phyloP scores from a whole-genome alignment of 2,888 invertebrate species.

The Polia nebulosa region DNA sequence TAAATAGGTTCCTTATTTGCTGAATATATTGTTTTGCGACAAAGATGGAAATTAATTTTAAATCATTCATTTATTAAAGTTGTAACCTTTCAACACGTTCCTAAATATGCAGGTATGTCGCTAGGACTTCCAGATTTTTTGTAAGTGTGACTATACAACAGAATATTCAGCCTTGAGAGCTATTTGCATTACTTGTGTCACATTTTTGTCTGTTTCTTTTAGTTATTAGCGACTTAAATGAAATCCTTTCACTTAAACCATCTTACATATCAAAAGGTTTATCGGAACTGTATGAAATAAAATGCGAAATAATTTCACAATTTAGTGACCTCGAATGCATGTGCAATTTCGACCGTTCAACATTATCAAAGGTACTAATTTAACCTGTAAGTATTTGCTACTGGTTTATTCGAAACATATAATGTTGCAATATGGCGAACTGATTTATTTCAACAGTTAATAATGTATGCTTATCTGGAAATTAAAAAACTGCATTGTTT shows the following conservation, averaged over 20 bases:
- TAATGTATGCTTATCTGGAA: conserved; percentile 39
- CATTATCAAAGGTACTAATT: conserved; percentile 54
- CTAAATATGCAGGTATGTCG: conserved; percentile 39
- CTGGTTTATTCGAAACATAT: conserved; percentile 36
- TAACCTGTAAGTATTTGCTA: conserved; percentile 41
- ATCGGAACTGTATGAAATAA: conserved; percentile 48
- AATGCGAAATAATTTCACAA: conserved; percentile 57
- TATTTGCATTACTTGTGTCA: conserved; percentile 43
- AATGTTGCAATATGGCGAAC: conserved; percentile 41
- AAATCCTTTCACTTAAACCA: conserved; percentile 58
- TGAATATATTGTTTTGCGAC: background rate
- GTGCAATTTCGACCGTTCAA: conserved; percentile 55
- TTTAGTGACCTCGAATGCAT: conserved; percentile 50
- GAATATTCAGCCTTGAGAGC: conserved; percentile 43
- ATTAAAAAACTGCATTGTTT: conserved; percentile 49
- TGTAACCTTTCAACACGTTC: conserved; percentile 37
- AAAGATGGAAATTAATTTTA: conserved; percentile 27
- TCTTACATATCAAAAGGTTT: conserved; percentile 45
- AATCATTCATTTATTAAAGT: conserved; percentile 15
- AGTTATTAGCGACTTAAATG: conserved; percentile 36
- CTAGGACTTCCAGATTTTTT: conserved; percentile 24
- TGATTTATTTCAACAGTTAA: conserved; percentile 44
- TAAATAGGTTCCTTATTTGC: conserved; percentile 1
- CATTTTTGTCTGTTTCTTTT: conserved; percentile 36
- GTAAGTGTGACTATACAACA: conserved; percentile 12